Conservation (phyloP, 2,888 invertebrate species). For the Megamerina dolium region DNA sequence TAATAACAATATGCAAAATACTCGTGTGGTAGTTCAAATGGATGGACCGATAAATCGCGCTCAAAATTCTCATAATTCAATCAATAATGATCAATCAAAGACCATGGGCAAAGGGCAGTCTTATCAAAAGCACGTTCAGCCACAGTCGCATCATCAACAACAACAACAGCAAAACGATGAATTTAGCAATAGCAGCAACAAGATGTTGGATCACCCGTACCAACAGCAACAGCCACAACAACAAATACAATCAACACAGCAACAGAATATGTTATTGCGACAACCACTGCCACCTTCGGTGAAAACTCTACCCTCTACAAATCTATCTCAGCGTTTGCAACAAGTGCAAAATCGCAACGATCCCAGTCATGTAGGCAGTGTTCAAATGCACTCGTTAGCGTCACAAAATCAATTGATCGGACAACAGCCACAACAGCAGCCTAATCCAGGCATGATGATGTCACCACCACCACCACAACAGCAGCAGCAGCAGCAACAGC, state of each 20-base stretch:
- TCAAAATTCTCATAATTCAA: constrained; percentile 8
- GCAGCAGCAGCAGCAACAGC: constrained; percentile 25
- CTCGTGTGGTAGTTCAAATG: constrained; percentile 1
- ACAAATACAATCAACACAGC: constrained; percentile 1
- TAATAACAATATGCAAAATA: constrained; percentile 6
- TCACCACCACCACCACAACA: too few species aligned
- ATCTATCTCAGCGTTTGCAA: constrained; percentile 42
- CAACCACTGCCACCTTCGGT: constrained; percentile 10
- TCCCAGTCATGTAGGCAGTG: constrained; percentile 48
- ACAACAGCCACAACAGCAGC: constrained; percentile 25
- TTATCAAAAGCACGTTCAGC: constrained; percentile 4
- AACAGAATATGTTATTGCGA: constrained; percentile 2
- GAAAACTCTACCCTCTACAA: constrained; percentile 24
- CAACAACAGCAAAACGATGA: constrained; percentile 15
- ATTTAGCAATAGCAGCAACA: constrained; percentile 11
- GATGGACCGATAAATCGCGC: constrained; percentile 12
- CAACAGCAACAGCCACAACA: constrained; percentile 20
- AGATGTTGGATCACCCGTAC: constrained; percentile 19
- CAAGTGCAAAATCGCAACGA: constrained; percentile 47
- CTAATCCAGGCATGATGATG: constrained; percentile 14
- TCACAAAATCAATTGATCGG: constrained; percentile 35
- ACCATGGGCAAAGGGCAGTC: constrained; percentile 12
- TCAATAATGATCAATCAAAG: not conserved
- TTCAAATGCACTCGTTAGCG: constrained; percentile 48
- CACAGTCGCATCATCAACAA: constrained; percentile 16